These are phyloP conservation scores for Ceratitis capitata DNA, from an alignment of 1,140 invertebrate species.

Conservation along the genomic window DNA sequence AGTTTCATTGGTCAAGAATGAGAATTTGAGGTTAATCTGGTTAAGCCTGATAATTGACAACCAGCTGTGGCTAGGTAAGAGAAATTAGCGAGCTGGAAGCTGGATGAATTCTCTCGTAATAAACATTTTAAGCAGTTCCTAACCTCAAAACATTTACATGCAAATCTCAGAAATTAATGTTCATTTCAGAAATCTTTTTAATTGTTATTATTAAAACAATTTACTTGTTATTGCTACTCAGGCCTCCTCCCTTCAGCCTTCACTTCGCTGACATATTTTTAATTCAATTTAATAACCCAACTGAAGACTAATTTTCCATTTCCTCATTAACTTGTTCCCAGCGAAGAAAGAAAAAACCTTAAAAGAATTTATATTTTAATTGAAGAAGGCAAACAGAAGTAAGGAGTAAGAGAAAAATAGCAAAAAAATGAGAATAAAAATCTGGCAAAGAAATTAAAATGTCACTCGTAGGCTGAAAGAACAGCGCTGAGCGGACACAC, in stretches of 20 bases:
- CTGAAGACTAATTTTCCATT: not conserved
- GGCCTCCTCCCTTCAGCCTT: not conserved
- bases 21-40: too few species aligned
- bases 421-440: not conserved
- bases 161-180: too few species aligned
- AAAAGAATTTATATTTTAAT: not conserved
- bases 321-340: not conserved
- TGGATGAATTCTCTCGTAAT: too few species aligned
- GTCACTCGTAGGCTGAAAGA: not conserved
- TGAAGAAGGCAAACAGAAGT: not conserved
- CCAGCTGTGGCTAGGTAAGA: too few species aligned
- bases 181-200: not conserved
- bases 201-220: not conserved
- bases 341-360: not conserved
- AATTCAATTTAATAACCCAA: conserved; percentile 8
- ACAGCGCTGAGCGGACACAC: too few species aligned
- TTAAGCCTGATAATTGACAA: too few species aligned
- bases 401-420: not conserved
- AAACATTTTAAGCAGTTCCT: too few species aligned
- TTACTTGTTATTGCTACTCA: not conserved
- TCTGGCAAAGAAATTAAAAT: conserved; percentile 31
- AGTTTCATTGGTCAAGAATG: too few species aligned
- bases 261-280: not conserved
- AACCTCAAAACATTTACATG: too few species aligned
- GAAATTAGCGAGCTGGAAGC: too few species aligned